Conservation (phyloP, 2,113 vertebrate genomes). For the Phocoena sinus region DNA sequence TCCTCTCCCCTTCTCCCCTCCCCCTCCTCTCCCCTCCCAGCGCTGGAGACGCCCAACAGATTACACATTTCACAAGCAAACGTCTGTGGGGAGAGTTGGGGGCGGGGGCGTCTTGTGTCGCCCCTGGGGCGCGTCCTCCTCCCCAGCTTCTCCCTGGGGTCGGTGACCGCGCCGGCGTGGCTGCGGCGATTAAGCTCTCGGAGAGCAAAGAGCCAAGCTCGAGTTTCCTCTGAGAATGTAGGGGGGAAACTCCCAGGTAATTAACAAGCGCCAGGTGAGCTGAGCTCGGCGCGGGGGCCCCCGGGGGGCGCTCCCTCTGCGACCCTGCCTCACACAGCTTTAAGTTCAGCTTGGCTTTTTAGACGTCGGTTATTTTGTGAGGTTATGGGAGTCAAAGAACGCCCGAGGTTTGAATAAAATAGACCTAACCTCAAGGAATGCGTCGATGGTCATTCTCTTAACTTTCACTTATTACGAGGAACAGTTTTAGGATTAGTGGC, state of each 20-base stretch:
- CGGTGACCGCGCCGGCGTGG: neutral
- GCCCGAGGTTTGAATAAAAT: neutral
- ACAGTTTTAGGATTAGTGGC: constrained; percentile 41
- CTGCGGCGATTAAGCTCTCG: neutral
- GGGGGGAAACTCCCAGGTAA: neutral
- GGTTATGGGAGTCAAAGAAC: neutral
- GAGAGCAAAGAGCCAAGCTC: neutral
- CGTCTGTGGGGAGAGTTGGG: fast-evolving
- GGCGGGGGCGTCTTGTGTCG: neutral
- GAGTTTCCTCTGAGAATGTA: neutral
- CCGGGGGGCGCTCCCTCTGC: neutral
- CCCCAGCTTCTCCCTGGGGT: neutral
- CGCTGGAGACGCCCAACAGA: neutral
- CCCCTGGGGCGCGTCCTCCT: neutral
- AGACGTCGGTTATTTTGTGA: neutral
- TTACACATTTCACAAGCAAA: fast-evolving
- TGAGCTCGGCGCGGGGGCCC: neutral
- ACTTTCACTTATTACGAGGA: neutral
- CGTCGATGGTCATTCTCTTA: neutral
- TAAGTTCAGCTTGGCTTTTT: neutral
- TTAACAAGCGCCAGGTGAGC: constrained; percentile 13
- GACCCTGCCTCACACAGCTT: neutral
- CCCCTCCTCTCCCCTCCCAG: neutral
- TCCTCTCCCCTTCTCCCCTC: neutral
- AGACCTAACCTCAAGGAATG: neutral